Base-by-base conservation (phyloP, 2,113 vertebrate species). In the Thalassoma bifasciatum region DNA sequence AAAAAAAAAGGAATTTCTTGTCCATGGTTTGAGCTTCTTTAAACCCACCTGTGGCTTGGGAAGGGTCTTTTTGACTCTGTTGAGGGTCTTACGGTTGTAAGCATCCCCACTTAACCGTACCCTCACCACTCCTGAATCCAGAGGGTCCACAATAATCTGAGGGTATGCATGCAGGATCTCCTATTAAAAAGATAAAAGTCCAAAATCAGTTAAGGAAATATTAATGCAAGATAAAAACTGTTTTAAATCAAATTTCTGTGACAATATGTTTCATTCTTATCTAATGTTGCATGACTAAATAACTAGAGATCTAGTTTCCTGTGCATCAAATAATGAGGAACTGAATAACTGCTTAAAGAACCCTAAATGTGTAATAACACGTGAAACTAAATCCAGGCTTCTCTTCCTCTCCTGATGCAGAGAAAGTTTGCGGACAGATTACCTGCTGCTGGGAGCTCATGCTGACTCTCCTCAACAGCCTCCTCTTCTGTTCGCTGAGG, bases 21-120 rank as follows among this genome's bases (percentile, higher is more conserved):
- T n/a, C n/a, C n/a, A n/a, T n/a, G n/a, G n/a, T n/a, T n/a, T n/a
- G n/a, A n/a, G n/a, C 38, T 44, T 44, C 3, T 11, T 19, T 3
- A 49, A 49, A 40, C 66, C 10, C 56, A 96, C 96, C 96, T 97
- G 96, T 89, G 95, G 95, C 89, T 96, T 95, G 77, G 95, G 94
- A 73, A 96, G 93, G 65, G 91, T 95, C 93, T 96, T 96, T 90
- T 97, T 97, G 79, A 97, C 94, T 79, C 96, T 94, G 93, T 96
- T 97, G 84, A 97, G 95, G 1, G 96, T 97, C 91, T 97, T 97
- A 30, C 96, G 95, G 90, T 97, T 97, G 88, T 97, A 97, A 56
- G 95, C 95, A 9, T 96, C 95, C 10, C 96, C 96, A 0, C 94
- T 93, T 0, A 96, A 93, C 57, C 94, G 94, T 72, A 97, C 92